phyloP scores from a whole-genome alignment of 2,888 invertebrate genomes.

The Labia minor region DNA sequence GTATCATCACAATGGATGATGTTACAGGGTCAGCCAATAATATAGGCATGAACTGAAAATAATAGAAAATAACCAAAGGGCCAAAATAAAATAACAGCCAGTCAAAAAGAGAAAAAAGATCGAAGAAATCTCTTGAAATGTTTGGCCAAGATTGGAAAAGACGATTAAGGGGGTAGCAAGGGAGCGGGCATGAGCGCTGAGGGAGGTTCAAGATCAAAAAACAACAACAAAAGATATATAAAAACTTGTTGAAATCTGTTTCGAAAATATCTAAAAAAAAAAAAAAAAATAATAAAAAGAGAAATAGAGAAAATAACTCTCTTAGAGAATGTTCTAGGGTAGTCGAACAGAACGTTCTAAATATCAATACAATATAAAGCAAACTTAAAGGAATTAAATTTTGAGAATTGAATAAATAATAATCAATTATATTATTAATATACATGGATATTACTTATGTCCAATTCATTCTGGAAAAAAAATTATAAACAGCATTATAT shows the following conservation, averaged over 20 bases:
- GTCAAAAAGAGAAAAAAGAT: neutral
- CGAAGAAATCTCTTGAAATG: slow-evolving; percentile 3
- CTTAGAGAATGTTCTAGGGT: too few species aligned
- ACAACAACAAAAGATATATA: slow-evolving; percentile 5
- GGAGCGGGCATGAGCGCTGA: neutral
- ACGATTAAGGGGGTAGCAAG: neutral
- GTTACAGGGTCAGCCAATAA: neutral
- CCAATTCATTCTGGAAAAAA: too few species aligned
- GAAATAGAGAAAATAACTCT: too few species aligned
- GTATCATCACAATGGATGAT: too few species aligned
- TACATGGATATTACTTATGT: too few species aligned
- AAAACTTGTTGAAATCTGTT: slow-evolving; percentile 13
- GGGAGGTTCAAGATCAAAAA: neutral
- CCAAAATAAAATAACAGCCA: neutral
- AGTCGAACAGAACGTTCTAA: too few species aligned
- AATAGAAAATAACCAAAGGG: neutral
- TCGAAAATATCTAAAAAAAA: neutral
- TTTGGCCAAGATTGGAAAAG: slow-evolving; percentile 13
- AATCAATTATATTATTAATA: too few species aligned
- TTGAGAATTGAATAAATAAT: too few species aligned
- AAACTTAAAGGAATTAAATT: too few species aligned
- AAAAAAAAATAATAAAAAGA: too few species aligned
- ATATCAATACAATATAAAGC: too few species aligned
- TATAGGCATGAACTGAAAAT: neutral
- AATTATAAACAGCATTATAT: too few species aligned